These are phyloP conservation scores for Homalodisca vitripennis DNA, from an alignment of 1,140 invertebrate species.

Conservation along the genomic window DNA sequence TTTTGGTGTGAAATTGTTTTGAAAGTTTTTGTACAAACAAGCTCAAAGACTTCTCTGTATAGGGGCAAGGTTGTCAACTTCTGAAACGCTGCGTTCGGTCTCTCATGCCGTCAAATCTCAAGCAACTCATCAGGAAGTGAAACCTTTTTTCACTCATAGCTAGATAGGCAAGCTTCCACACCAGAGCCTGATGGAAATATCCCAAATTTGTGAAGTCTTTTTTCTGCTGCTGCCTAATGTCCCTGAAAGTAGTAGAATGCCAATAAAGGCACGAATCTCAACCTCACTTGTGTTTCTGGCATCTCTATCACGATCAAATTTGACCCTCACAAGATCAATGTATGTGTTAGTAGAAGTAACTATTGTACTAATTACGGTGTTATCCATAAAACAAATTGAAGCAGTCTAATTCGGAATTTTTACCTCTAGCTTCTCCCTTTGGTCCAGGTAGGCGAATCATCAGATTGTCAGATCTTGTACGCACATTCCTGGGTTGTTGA, in stretches of 20 bases:
- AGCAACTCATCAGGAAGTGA: constrained; percentile 44
- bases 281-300: neutral
- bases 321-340: neutral
- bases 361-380: neutral
- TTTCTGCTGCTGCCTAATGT: constrained; percentile 20
- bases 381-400: constrained; percentile 14
- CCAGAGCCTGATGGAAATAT: constrained; percentile 33
- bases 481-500: neutral
- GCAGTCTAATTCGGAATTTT: neutral
- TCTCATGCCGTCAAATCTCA: constrained; percentile 44
- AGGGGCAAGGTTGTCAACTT: constrained; percentile 45
- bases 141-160: constrained; percentile 45
- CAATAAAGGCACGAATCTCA: constrained; percentile 18
- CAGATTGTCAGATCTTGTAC: neutral
- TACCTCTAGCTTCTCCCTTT: neutral
- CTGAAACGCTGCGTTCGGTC: constrained; percentile 40
- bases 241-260: constrained; percentile 2
- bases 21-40: constrained; percentile 35
- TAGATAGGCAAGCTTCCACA: constrained; percentile 43
- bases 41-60: constrained; percentile 45
- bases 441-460: neutral
- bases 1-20: constrained; percentile 39
- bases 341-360: constrained; percentile 2
- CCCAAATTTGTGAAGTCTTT: constrained; percentile 26
- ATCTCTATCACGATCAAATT: constrained; percentile 1